Conservation (phyloP, 2,113 vertebrate genomes). For the Tapirus terrestris region DNA sequence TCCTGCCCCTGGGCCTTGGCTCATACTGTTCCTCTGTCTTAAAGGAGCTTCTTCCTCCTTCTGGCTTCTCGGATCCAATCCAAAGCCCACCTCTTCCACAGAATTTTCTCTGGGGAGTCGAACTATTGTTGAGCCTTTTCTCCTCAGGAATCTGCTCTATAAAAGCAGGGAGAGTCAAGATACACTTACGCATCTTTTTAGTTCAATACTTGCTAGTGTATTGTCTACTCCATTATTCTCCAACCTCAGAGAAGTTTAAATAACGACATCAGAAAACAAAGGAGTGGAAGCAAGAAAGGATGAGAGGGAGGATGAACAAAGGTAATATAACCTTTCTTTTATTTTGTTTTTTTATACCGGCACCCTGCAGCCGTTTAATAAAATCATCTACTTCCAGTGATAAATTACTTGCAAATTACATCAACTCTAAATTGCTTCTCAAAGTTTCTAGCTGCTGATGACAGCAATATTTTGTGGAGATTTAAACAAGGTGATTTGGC, state of each 20-base stretch:
- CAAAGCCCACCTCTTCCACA: background rate
- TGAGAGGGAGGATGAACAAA: background rate
- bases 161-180: background rate
- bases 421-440: conserved; percentile 68
- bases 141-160: background rate
- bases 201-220: background rate
- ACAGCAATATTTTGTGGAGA: conserved; percentile 64
- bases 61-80: background rate
- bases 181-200: background rate
- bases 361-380: conserved; percentile 66
- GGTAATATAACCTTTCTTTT: background rate
- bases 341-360: background rate
- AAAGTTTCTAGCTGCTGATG: conserved; percentile 67
- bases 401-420: conserved; percentile 75
- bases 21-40: background rate
- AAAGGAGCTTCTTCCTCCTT: background rate
- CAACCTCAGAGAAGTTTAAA: background rate
- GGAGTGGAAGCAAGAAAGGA: background rate
- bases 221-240: background rate
- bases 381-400: conserved; percentile 66
- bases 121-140: background rate
- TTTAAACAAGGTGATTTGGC: conserved; percentile 73
- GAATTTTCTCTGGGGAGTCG: background rate
- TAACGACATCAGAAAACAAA: conserved; percentile 9
- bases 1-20: background rate